These are phyloP conservation scores for Zaprionus ghesquierei DNA, from an alignment of 1,140 invertebrate species.

Conservation along the genomic window DNA sequence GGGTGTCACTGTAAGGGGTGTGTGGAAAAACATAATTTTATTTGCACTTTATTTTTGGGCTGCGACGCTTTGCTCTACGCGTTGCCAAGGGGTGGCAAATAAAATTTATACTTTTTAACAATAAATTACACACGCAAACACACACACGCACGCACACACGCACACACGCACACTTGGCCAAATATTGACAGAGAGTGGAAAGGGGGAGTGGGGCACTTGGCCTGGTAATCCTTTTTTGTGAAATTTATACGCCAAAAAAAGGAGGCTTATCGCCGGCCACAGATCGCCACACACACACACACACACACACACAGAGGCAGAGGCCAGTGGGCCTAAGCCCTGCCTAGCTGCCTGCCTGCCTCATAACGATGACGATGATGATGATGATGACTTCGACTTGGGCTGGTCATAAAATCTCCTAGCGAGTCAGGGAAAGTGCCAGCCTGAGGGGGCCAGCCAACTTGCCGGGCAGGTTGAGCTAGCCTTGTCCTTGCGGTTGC, in stretches of 20 bases:
- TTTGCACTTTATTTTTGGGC: slow-evolving; percentile 21
- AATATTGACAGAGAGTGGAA: slow-evolving; percentile 61
- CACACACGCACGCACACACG: neutral
- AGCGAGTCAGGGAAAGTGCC: neutral
- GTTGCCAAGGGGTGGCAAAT: slow-evolving; percentile 31
- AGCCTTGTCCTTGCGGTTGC: slow-evolving; percentile 69
- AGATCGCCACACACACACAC: slow-evolving; percentile 49
- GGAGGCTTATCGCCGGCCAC: slow-evolving; percentile 58
- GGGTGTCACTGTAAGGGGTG: neutral
- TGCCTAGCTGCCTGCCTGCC: slow-evolving; percentile 3
- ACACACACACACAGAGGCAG: slow-evolving; percentile 14
- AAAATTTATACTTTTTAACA: slow-evolving; percentile 66
- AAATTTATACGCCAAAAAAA: slow-evolving; percentile 56
- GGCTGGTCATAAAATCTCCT: slow-evolving; percentile 67
- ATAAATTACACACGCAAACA: slow-evolving; percentile 53
- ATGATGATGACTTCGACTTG: slow-evolving; percentile 75
- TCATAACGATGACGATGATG: slow-evolving; percentile 32
- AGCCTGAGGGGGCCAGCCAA: neutral
- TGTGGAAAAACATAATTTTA: slow-evolving; percentile 33
- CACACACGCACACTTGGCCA: slow-evolving; percentile 39
- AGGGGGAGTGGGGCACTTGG: slow-evolving; percentile 20
- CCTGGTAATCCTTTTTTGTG: slow-evolving; percentile 73
- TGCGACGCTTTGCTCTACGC: neutral
- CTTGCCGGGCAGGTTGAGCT: slow-evolving; percentile 12
- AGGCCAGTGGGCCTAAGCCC: slow-evolving; percentile 40